These are phyloP conservation scores for Hyposoter dolosus DNA, from an alignment of 2,888 invertebrate species.

Conservation along the genomic window DNA sequence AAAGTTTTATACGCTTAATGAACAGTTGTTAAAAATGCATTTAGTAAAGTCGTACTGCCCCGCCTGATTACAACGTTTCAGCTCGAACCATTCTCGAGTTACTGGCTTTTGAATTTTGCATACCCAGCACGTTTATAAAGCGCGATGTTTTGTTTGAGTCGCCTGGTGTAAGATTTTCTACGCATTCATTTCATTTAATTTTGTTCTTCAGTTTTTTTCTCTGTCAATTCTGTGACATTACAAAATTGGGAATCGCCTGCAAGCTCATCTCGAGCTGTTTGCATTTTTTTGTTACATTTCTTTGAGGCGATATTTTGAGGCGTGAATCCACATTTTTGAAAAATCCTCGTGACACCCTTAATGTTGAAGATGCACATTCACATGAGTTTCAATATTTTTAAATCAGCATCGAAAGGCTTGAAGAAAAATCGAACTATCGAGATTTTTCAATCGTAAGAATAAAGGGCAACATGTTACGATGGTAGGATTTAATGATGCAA, in stretches of 20 bases:
- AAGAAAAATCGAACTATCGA: background rate
- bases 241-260: background rate
- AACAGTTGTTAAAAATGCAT: background rate
- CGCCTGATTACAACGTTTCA: conserved; percentile 3
- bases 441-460: background rate
- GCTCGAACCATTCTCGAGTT: background rate
- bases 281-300: background rate
- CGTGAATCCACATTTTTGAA: background rate
- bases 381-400: background rate
- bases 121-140: background rate
- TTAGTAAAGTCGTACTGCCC: background rate
- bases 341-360: background rate
- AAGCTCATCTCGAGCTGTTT: background rate
- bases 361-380: too few relatives aligned
- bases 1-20: background rate
- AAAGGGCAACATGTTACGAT: background rate
- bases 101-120: conserved; percentile 1
- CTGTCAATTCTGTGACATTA: background rate
- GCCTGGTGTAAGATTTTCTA: background rate
- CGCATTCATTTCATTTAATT: background rate
- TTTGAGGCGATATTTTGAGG: background rate
- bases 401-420: background rate
- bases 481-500: background rate
- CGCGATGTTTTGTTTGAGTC: background rate
- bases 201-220: background rate